Evolutionary conservation across 2,888 invertebrate species (phyloP).

Genomic region (Trissonchulus latispiculum): DNA sequence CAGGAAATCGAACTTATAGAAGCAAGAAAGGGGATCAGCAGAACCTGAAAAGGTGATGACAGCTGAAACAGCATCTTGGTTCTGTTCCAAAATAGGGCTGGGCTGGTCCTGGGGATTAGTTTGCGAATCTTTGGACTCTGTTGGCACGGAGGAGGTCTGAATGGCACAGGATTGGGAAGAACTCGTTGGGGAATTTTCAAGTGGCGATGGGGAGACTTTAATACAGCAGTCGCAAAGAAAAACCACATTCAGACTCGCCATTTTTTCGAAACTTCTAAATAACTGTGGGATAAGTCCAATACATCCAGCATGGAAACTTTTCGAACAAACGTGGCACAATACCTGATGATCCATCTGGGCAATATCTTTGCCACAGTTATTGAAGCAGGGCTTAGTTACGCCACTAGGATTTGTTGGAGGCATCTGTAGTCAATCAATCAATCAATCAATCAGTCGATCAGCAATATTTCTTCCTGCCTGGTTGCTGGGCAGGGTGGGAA

Average conservation of each 20-base stretch:
- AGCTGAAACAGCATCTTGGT: no score
- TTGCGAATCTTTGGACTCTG: not conserved
- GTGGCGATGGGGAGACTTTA: not conserved
- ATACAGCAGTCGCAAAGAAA: not conserved
- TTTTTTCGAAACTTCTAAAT: not conserved
- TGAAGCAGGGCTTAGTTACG: no score
- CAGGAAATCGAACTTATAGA: not conserved
- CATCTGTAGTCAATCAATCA: no score
- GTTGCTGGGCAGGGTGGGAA: no score
- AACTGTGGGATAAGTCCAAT: not conserved
- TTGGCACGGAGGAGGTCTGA: not conserved
- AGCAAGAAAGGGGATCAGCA: not conserved
- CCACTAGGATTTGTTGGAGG: no score
- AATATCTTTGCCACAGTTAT: no score
- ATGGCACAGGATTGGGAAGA: not conserved
- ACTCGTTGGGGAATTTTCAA: no score
- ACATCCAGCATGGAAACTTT: not conserved
- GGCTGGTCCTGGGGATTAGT: not conserved
- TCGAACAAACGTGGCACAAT: not conserved
- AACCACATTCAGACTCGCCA: not conserved
- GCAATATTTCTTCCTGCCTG: no score
- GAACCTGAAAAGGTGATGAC: not conserved
- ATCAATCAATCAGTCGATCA: no score
- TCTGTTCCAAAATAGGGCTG: not conserved
- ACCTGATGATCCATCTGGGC: not conserved